Percentiles rank a stretch among this genome's conserved stretches.
These are phyloP conservation scores for Eulemur mongoz DNA, from an alignment of 2,797 vertebrate species.

Conservation along the genomic window DNA sequence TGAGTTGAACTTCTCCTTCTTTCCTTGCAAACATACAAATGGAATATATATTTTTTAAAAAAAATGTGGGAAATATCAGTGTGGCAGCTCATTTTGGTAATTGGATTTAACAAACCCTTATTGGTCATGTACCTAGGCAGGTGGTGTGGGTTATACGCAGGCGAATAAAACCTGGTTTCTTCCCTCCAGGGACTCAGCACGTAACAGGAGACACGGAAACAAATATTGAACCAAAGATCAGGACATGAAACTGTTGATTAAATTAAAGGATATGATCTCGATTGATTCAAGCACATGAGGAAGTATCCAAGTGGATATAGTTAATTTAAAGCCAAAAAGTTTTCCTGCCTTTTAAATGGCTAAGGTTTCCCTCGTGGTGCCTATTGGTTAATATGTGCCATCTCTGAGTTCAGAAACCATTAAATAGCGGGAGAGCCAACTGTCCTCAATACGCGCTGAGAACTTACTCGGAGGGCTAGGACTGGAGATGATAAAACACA, in stretches of 20 bases:
- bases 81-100: not conserved
- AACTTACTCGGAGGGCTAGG: not conserved
- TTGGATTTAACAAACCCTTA: not conserved
- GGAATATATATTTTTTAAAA: not conserved
- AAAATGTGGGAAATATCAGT: not conserved
- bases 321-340: not conserved
- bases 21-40: not conserved
- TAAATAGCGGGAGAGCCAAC: not conserved
- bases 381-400: not conserved
- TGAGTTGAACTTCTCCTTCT: not conserved
- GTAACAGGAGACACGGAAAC: not conserved
- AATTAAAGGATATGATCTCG: not conserved
- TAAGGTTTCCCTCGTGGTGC: not conserved
- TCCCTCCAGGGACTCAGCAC: not conserved
- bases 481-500: not conserved
- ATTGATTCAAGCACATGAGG: not conserved
- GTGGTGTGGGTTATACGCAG: not conserved
- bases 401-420: not conserved
- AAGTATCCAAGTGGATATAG: not conserved
- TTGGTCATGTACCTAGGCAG: not conserved
- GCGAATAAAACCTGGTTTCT: not conserved
- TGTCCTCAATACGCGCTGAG: not conserved
- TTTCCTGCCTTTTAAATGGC: not conserved
- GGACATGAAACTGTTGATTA: not conserved
- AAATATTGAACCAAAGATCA: not conserved